phyloP scores from a whole-genome alignment of 2,797 vertebrate species.

The Pitangus sulphuratus region DNA sequence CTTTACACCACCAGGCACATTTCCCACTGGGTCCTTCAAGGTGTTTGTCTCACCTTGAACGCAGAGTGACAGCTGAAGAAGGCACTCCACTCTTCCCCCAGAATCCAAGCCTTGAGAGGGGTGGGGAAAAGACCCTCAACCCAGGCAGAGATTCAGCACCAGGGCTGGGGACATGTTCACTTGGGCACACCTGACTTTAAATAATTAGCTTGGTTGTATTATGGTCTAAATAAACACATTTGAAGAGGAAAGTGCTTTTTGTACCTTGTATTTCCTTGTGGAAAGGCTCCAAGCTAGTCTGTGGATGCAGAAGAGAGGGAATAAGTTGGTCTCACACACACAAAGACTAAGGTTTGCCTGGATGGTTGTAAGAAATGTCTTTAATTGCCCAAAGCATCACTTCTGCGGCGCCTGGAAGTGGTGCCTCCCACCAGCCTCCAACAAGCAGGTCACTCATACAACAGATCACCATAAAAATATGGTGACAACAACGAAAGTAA shows the following conservation, averaged over 20 bases:
- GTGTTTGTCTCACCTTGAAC: conserved; percentile 91
- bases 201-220: not conserved
- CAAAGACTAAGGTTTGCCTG: conserved; percentile 3
- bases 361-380: conserved; percentile 61
- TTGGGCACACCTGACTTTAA: not conserved
- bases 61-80: conserved; percentile 72
- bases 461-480: not conserved
- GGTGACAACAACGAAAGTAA: not conserved
- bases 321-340: not conserved
- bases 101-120: not conserved
- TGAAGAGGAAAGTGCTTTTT: not conserved
- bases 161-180: rapidly evolving
- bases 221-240: not conserved
- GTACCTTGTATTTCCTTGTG: not conserved
- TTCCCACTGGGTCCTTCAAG: conserved; percentile 94
- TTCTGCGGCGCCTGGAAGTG: conserved; percentile 9
- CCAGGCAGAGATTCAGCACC: rapidly evolving
- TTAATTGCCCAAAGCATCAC: conserved; percentile 64
- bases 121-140: rapidly evolving
- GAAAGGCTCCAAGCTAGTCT: not conserved
- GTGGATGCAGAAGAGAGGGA: not conserved
- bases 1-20: conserved; percentile 86
- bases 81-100: not conserved
- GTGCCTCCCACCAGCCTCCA: conserved; percentile 3
- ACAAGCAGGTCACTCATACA: conserved; percentile 6